Base-by-base conservation (phyloP, 1,140 invertebrate species). In the Apis laboriosa region DNA sequence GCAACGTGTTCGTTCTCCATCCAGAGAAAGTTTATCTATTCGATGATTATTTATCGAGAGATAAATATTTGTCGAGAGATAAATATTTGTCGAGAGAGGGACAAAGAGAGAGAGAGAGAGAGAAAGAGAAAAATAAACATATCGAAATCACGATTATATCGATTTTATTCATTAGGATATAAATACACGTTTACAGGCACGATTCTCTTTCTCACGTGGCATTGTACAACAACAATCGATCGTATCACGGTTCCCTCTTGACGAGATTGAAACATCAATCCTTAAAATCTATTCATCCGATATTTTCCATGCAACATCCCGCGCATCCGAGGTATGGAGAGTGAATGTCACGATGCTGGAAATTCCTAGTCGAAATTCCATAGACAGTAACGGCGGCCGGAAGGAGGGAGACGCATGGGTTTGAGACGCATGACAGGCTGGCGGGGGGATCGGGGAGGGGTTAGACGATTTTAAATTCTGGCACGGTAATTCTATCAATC, bases 401-500 rank as follows among this genome's bases (percentile, higher is more conserved):
- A 77, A 58, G 24, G 51, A 15, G 49, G 21, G 9, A 71, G 56
- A 21, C 12, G 19, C 34, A 43, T 43, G 34, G 34, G 34, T 43
- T 43, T 7, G 21, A 17, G 11, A 19, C 28, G 56, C 55, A 43
- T 60, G 28, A 55, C 19, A 74, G 34, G 4, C n/a, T 17, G n/a
- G 43, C 49, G 9, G 17, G 28, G 3, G 24, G n/a, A 11, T 5
- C 17, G 51, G 51, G 12, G 34, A 34, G 34, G 3, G 34, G 34
- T 34, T 34, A 34, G 34, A 34, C 19, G 24, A 12, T 11, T 63
- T 28, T 55, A 53, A 73, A 73, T 73, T 68, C 28, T 53, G 24
- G 7, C 2, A 28, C 51, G 2, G 63, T 81, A 81, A 81, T 81
- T 76, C 80, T n/a, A 68, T 81, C 80, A 60, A 76, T 81, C 80